Conservation (phyloP, 2,113 vertebrate genomes). For the Callipepla squamata region DNA sequence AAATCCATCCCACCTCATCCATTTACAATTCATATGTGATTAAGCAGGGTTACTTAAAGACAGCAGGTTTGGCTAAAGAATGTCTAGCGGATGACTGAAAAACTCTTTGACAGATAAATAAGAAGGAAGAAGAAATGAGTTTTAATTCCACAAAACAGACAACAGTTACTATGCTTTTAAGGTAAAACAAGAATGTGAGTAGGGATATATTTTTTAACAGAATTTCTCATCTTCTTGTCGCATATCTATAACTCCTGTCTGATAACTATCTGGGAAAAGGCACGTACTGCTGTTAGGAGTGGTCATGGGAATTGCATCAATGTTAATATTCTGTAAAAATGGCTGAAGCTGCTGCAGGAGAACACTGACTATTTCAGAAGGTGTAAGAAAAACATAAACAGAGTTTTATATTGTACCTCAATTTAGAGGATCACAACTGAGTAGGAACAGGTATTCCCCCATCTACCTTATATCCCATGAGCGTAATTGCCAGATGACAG, state of each 20-base stretch:
- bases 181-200: neutral
- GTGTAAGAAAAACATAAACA: neutral
- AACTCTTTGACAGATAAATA: neutral
- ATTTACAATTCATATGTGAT: neutral
- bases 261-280: neutral
- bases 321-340: neutral
- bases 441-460: neutral
- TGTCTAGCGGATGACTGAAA: neutral
- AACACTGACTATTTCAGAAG: neutral
- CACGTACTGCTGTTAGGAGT: neutral
- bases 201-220: neutral
- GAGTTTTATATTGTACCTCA: fast-evolving
- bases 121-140: neutral
- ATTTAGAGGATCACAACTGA: neutral
- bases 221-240: fast-evolving
- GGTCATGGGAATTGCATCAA: neutral
- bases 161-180: neutral
- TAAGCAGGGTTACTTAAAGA: neutral
- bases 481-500: neutral
- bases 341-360: neutral
- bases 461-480: neutral
- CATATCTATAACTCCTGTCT: neutral
- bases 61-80: neutral
- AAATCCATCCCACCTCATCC: neutral
- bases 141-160: neutral